Evolutionary conservation across 2,888 invertebrate species (phyloP), one percentile per base, ranked within the genome.

Genomic region (Ormyrus thymus): DNA sequence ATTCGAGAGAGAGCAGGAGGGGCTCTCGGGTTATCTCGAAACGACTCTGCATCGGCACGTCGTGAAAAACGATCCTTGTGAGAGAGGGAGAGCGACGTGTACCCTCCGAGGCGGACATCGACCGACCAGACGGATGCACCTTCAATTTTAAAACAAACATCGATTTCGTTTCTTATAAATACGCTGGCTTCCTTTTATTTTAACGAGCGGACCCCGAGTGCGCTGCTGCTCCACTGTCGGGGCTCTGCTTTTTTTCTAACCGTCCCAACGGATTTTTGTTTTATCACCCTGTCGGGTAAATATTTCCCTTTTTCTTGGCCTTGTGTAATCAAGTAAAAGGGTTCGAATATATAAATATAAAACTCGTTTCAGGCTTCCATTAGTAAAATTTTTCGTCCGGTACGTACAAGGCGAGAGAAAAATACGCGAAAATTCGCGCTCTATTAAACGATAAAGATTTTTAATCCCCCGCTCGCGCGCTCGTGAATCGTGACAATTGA

Each of bases 41-140:
- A 82, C 83, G 83, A 81, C 85, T 13, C 80, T 82, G 84, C 84
- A 84, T 82, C 29, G 29, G 29, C 29, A 29, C 29, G 3, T 29
- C 82, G 78, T 85, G 87, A 87, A 88, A 89, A 87, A 85, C 82
- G 86, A 89, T 89, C 87, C 85, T 83, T 86, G 86, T 85, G 88
- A 86, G 87, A 87, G 82, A 83, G 81, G 80, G 80, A 80, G 74
- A 81, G 75, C 74, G 66, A 82, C 78, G 75, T 29, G 4, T 29
- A 29, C 29, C 29, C 78, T 79, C 69, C 62, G 76, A 78, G 72
- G 78, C 78, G 80, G 9, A 45, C 66, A 50, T 55, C 15, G 15
- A 51, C 46, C 68, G 61, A 13, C 56, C 10, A 48, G 43, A 65
- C 75, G 66, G 83, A 84, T 83, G 82, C 82, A 83, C 82, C 82